Conservation (phyloP, 2,888 invertebrate species). For the Lasioglossum vierecki region DNA sequence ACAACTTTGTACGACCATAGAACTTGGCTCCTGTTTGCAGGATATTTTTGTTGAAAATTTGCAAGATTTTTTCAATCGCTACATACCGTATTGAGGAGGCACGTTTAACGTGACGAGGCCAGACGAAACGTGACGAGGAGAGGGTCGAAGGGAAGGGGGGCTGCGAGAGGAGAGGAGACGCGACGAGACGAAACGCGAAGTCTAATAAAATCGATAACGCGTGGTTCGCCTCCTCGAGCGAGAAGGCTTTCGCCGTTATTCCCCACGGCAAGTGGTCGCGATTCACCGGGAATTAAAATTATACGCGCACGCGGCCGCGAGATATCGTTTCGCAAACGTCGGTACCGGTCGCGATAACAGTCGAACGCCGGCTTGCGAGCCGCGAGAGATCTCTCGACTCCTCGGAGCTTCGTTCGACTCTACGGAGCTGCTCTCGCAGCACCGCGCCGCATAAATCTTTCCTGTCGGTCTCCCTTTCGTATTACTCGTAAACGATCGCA, state of each 20-base stretch:
- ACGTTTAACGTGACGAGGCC: constrained; percentile 10
- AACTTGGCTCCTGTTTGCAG: too few species aligned
- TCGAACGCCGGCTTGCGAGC: constrained; percentile 7
- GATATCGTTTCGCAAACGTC: constrained; percentile 21
- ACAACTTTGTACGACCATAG: too few species aligned
- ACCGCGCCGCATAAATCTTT: constrained; percentile 31
- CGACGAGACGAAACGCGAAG: constrained; percentile 11
- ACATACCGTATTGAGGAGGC: background rate
- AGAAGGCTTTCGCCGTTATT: constrained; percentile 8
- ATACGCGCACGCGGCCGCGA: background rate
- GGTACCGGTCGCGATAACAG: constrained; percentile 13
- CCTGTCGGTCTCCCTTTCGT: constrained; percentile 19
- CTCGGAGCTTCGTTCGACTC: background rate
- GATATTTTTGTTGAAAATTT: background rate
- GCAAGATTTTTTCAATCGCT: background rate
- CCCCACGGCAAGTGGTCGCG: background rate
- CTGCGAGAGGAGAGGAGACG: background rate
- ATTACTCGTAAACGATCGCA: constrained; percentile 44
- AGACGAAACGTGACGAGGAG: constrained; percentile 8
- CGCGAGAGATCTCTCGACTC: constrained; percentile 1
- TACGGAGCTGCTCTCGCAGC: background rate
- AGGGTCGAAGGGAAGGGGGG: background rate
- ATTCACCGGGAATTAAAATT: constrained; percentile 16
- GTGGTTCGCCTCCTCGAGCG: background rate
- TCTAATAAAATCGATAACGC: constrained; percentile 28